A percentile compares a stretch with the other conserved stretches of the same genome.
Conservation (phyloP, 1,140 invertebrate species). For the Aphelenchoides fujianensis region DNA sequence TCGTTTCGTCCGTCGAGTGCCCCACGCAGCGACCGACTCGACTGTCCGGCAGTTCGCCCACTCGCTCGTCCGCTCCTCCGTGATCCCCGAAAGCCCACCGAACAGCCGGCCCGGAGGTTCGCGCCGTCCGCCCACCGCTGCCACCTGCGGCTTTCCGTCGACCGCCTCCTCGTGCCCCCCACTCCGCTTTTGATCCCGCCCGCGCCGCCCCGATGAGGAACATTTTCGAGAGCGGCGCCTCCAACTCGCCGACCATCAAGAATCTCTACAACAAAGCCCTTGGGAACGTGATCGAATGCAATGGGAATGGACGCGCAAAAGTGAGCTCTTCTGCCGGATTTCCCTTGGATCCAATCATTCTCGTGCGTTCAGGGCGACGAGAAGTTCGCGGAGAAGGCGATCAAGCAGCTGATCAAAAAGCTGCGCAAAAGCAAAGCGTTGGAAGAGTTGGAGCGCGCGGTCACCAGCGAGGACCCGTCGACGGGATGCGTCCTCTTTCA, state of each 20-base stretch:
- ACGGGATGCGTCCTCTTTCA: conserved; percentile 39
- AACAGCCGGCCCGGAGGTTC: neutral
- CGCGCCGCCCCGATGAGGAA: neutral
- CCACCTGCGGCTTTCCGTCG: neutral
- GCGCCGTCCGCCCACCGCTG: neutral
- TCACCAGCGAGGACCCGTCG: conserved; percentile 32
- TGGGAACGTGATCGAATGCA: neutral
- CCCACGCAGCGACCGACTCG: too few relatives aligned
- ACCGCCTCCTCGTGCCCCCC: neutral
- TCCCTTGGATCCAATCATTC: too few relatives aligned
- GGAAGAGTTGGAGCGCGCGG: conserved; percentile 32
- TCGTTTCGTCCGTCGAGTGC: too few relatives aligned
- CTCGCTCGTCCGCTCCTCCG: neutral
- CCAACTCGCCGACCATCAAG: conserved; percentile 10
- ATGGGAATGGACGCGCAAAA: neutral
- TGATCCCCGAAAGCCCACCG: too few relatives aligned
- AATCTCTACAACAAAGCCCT: conserved; percentile 18
- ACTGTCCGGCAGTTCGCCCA: neutral
- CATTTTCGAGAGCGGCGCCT: neutral
- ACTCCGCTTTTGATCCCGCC: neutral
- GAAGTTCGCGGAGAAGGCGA: conserved; percentile 90
- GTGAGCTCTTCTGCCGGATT: too few relatives aligned
- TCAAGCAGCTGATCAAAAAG: conserved; percentile 94
- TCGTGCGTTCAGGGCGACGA: conserved; percentile 42
- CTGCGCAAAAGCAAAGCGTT: conserved; percentile 73